phyloP scores from a whole-genome alignment of 1,140 invertebrate species.

The Papilio aristodemus region DNA sequence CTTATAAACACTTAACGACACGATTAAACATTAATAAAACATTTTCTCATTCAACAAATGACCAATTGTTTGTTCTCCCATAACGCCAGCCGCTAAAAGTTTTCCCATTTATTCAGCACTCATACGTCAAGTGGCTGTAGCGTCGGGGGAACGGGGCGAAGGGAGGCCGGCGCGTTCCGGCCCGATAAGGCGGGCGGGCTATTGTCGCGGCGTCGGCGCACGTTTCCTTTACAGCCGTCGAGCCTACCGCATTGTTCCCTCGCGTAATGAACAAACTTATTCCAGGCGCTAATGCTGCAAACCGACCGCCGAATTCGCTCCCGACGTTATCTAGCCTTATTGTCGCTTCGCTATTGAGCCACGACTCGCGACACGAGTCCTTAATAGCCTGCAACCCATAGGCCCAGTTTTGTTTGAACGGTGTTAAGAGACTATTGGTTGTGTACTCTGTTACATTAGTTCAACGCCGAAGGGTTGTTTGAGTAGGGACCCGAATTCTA shows the following conservation, averaged over 20 bases:
- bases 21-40: slow-evolving; percentile 41
- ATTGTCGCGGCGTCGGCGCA: slow-evolving; percentile 76
- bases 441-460: slow-evolving; percentile 59
- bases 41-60: slow-evolving; percentile 63
- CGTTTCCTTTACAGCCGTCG: slow-evolving; percentile 74
- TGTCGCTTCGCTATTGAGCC: slow-evolving; percentile 50
- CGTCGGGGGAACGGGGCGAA: slow-evolving; percentile 38
- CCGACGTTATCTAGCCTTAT: slow-evolving; percentile 64
- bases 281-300: slow-evolving; percentile 70
- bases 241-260: slow-evolving; percentile 72
- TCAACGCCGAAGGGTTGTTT: slow-evolving; percentile 58
- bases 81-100: slow-evolving; percentile 70
- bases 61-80: slow-evolving; percentile 75
- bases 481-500: slow-evolving; percentile 62
- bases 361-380: slow-evolving; percentile 40
- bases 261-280: slow-evolving; percentile 79
- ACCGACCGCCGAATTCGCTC: slow-evolving; percentile 65
- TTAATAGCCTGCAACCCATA: slow-evolving; percentile 58
- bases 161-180: slow-evolving; percentile 64
- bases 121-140: slow-evolving; percentile 70
- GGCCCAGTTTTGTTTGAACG: slow-evolving; percentile 70
- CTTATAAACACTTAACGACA: slow-evolving; percentile 23
- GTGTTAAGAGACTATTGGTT: slow-evolving; percentile 55
- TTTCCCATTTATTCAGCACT: slow-evolving; percentile 78
- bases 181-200: slow-evolving; percentile 70